phyloP scores from a whole-genome alignment of 2,888 invertebrate genomes.

The Cryptocephalus moraei region DNA sequence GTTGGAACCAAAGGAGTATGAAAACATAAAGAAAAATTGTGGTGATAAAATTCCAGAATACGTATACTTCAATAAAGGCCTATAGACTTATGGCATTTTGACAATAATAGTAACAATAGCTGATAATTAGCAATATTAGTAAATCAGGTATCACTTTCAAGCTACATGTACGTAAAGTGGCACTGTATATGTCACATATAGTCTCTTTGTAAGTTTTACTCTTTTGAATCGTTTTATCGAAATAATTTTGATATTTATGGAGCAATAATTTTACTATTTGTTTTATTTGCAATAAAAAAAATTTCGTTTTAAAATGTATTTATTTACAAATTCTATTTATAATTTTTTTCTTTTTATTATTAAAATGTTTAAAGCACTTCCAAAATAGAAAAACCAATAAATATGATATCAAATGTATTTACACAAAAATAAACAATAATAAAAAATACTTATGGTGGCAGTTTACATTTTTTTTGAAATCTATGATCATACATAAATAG shows the following conservation, averaged over 20 bases:
- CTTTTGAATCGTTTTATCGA: neutral
- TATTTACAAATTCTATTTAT: conserved; percentile 9
- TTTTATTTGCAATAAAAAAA: neutral
- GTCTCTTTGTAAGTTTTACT: neutral
- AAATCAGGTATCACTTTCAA: conserved; percentile 14
- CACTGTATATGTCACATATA: too few species aligned
- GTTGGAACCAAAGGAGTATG: conserved; percentile 64
- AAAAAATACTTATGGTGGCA: too few species aligned
- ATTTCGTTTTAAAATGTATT: conserved; percentile 2
- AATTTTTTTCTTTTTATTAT: neutral
- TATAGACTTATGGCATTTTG: conserved; percentile 42
- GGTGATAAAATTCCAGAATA: conserved; percentile 55
- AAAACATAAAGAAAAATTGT: conserved; percentile 54
- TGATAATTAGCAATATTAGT: neutral
- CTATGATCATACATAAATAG: neutral
- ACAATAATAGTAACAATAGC: too few species aligned
- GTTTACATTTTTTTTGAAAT: neutral
- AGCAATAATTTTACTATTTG: conserved; percentile 1
- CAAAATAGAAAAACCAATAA: conserved; percentile 11
- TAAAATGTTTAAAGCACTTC: conserved; percentile 4
- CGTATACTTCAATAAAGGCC: conserved; percentile 83
- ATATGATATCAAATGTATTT: conserved; percentile 4
- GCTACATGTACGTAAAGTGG: conserved; percentile 11
- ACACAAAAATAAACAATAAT: neutral
- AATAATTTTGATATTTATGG: neutral